Evolutionary conservation across 2,113 vertebrate species (phyloP).

Genomic region (Orthonyx spaldingii): DNA sequence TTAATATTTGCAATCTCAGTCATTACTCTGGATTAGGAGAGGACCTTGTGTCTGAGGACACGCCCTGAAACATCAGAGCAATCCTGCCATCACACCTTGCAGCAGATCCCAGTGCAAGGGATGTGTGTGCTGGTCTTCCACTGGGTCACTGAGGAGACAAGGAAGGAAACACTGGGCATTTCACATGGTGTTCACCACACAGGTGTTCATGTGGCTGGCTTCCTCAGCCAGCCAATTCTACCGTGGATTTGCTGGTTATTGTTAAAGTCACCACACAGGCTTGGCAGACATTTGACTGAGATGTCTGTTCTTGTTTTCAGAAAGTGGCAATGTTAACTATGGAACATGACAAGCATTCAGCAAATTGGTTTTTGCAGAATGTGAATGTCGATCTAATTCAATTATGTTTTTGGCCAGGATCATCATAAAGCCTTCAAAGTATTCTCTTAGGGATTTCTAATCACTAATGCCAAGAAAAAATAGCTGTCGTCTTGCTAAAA

Average conservation of each 20-base stretch:
- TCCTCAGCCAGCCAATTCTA: not conserved
- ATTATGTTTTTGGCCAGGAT: not conserved
- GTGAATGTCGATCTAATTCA: not conserved
- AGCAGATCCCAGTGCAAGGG: not conserved
- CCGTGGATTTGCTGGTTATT: not conserved
- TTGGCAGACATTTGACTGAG: not conserved
- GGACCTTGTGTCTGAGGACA: not conserved
- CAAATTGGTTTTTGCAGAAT: not conserved
- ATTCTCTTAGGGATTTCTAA: not conserved
- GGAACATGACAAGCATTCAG: not conserved
- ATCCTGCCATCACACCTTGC: not conserved
- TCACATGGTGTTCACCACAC: not conserved
- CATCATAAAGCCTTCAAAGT: not conserved
- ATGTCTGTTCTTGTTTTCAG: not conserved
- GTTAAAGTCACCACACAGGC: not conserved
- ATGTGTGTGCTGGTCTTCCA: not conserved
- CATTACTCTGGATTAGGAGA: not conserved
- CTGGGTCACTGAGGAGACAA: not conserved
- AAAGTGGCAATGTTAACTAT: not conserved
- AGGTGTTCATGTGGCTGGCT: fast-evolving
- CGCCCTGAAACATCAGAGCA: not conserved
- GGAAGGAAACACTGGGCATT: not conserved
- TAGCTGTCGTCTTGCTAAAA: constrained; percentile 9
- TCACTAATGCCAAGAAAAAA: not conserved
- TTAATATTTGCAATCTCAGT: not conserved